phyloP scores from a whole-genome alignment of 2,797 vertebrate species.

The Hippocampus kuda region DNA sequence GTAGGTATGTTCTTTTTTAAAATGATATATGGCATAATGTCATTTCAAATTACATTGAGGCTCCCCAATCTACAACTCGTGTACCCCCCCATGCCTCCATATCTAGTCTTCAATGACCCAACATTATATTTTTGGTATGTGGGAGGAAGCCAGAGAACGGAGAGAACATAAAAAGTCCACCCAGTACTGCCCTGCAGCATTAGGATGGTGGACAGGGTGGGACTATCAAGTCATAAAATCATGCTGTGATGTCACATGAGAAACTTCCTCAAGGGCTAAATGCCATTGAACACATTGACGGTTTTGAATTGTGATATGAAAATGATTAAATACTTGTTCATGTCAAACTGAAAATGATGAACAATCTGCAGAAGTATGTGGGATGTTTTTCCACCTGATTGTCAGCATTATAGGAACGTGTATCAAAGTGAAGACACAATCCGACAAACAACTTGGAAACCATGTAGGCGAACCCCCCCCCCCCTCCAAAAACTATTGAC shows the following conservation, averaged over 20 bases:
- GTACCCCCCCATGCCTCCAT: no score
- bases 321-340: neutral
- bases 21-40: no score
- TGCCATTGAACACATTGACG: neutral
- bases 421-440: neutral
- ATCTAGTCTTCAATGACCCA: no score
- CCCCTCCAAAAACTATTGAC: neutral
- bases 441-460: neutral
- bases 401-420: neutral
- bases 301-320: neutral
- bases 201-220: neutral
- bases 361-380: neutral
- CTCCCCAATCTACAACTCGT: no score
- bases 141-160: no score
- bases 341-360: neutral
- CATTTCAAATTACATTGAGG: no score
- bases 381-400: neutral
- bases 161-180: no score
- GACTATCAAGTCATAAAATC: slow-evolving; percentile 41
- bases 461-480: no score
- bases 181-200: neutral
- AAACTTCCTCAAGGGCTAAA: slow-evolving; percentile 1
- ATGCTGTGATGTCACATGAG: slow-evolving; percentile 39
- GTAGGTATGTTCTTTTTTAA: no score
- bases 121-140: no score